phyloP scores from a whole-genome alignment of 2,888 invertebrate species.

The Zaprionus obscuricornis region DNA sequence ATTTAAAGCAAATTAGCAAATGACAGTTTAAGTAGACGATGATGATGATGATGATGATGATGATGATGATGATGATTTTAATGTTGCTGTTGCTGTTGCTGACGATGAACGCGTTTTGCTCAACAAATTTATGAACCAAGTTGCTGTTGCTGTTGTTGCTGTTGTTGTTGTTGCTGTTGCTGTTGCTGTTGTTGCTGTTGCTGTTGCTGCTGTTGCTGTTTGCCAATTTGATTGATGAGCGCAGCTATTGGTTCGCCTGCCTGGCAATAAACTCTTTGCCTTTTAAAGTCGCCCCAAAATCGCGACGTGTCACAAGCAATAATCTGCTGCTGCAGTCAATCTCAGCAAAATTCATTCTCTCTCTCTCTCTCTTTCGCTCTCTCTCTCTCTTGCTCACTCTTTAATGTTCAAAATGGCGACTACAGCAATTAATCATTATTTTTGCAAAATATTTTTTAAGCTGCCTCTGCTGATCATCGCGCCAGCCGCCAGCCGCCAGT shows the following conservation, averaged over 20 bases:
- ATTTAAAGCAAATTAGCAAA: conserved; percentile 75
- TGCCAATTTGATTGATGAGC: conserved; percentile 52
- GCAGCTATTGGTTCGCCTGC: conserved; percentile 16
- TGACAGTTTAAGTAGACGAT: conserved; percentile 68
- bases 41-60: no score
- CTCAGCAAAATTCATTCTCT: no score
- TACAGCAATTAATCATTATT: conserved; percentile 60
- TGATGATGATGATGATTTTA: conserved; percentile 31
- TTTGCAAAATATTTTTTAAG: conserved; percentile 18
- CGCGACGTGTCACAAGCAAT: conserved; percentile 41
- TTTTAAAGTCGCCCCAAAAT: conserved; percentile 53
- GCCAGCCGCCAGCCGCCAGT: conserved; percentile 4
- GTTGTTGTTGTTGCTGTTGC: conserved; percentile 10
- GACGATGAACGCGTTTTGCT: background rate
- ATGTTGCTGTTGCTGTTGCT: no score
- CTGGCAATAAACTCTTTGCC: conserved; percentile 41
- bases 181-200: conserved; percentile 14
- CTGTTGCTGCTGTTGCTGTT: background rate
- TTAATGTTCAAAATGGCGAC: conserved; percentile 39
- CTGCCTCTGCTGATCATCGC: conserved; percentile 3
- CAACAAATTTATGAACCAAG: background rate
- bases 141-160: conserved; percentile 15
- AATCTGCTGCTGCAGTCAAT: conserved; percentile 5
- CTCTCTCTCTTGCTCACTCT: no score
- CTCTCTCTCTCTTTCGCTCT: no score